Evolutionary conservation across 2,113 vertebrate species (phyloP).

Genomic region (Dasyprocta punctata): DNA sequence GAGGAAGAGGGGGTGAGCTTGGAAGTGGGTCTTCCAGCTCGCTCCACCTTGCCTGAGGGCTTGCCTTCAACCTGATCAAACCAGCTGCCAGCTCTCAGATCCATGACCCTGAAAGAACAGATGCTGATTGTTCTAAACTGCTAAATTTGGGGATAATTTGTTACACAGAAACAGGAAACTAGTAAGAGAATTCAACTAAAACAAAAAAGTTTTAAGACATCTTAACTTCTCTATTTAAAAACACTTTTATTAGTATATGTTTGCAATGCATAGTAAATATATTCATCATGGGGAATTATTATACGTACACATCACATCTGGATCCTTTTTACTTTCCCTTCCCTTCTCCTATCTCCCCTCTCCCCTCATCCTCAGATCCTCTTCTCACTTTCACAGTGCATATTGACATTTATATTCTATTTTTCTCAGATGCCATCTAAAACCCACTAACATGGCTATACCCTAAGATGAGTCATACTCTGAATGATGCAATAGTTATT

Average conservation of each 20-base stretch:
- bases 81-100: neutral
- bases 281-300: neutral
- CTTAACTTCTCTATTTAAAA: neutral
- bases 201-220: neutral
- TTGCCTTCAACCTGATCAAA: neutral
- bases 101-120: neutral
- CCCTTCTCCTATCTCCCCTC: neutral
- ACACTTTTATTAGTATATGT: neutral
- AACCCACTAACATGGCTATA: neutral
- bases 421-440: neutral
- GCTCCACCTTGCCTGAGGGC: neutral
- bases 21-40: neutral
- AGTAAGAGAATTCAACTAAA: neutral
- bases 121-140: neutral
- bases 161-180: neutral
- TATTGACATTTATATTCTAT: neutral
- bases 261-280: neutral
- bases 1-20: neutral
- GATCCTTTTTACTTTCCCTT: neutral
- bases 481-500: neutral
- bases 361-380: neutral
- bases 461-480: neutral
- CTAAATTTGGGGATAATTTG: neutral
- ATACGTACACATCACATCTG: neutral
- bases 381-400: neutral